Percentiles rank a stretch among this genome's conserved stretches.
Conservation (phyloP, 2,888 invertebrate species). For the Drosophila mayaguana region DNA sequence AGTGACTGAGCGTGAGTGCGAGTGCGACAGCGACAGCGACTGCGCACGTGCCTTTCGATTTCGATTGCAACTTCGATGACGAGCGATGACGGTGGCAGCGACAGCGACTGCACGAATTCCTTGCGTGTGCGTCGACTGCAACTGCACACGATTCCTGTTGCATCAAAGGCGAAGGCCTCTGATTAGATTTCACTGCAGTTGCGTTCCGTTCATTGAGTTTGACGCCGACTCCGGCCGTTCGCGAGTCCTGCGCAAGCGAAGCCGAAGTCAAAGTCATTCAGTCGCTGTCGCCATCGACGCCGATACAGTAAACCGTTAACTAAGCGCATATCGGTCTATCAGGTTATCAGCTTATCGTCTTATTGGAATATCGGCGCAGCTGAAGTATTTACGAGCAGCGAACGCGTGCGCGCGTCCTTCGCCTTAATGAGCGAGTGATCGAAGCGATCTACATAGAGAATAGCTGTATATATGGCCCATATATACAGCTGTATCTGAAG, state of each 20-base stretch:
- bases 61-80: too few relatives aligned
- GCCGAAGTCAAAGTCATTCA: background rate
- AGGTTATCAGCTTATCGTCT: conserved; percentile 42
- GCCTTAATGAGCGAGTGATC: conserved; percentile 29
- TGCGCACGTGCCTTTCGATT: too few relatives aligned
- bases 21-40: too few relatives aligned
- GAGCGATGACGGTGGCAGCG: too few relatives aligned
- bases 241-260: background rate
- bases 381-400: conserved; percentile 49
- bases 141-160: background rate
- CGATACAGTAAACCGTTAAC: conserved; percentile 7
- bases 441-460: background rate
- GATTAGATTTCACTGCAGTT: background rate
- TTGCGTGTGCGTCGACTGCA: background rate
- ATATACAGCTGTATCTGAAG: background rate
- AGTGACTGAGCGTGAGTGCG: too few relatives aligned
- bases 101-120: background rate
- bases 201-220: too few relatives aligned
- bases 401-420: conserved; percentile 45
- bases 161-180: background rate
- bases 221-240: background rate
- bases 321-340: conserved; percentile 43
- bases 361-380: conserved; percentile 44
- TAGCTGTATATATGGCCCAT: background rate
- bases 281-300: conserved; percentile 2